A percentile compares a stretch with the other conserved stretches of the same genome.
phyloP scores from a whole-genome alignment of 2,113 vertebrate genomes.

The Emydura subglobosa region DNA sequence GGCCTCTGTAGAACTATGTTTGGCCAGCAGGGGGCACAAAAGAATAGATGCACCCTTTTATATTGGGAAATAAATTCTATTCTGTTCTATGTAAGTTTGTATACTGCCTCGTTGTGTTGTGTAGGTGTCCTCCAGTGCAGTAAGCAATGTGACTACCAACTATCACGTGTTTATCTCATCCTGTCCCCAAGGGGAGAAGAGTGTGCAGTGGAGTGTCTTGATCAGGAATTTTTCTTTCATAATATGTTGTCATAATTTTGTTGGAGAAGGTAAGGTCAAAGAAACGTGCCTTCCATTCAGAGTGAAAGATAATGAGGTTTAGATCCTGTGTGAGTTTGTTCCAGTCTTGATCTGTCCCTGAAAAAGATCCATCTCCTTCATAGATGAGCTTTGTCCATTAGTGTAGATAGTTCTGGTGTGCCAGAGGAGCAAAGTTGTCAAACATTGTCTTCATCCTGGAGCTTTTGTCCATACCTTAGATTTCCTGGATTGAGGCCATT shows the following conservation, averaged over 20 bases:
- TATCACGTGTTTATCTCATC: neutral
- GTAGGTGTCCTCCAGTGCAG: neutral
- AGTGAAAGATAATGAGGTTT: neutral
- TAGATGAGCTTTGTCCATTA: neutral
- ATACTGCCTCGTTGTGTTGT: neutral
- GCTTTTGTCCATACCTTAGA: neutral
- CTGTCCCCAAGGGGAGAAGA: neutral
- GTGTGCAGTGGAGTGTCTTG: neutral
- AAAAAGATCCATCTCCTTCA: neutral
- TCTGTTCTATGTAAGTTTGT: fast-evolving
- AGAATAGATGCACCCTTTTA: too few species aligned
- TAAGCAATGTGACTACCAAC: neutral
- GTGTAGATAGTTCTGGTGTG: neutral
- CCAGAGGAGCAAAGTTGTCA: neutral
- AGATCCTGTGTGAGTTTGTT: neutral
- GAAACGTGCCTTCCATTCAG: neutral
- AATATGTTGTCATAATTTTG: neutral
- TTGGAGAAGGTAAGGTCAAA: neutral
- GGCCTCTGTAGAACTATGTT: too few species aligned
- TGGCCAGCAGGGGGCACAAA: too few species aligned
- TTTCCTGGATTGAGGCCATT: neutral
- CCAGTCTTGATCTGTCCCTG: neutral
- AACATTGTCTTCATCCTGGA: neutral
- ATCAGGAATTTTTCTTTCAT: neutral
- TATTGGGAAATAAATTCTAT: neutral